A percentile compares a stretch with the other conserved stretches of the same genome.
These are phyloP conservation scores for Siniperca scherzeri DNA, from an alignment of 2,797 vertebrate species.

Conservation along the genomic window DNA sequence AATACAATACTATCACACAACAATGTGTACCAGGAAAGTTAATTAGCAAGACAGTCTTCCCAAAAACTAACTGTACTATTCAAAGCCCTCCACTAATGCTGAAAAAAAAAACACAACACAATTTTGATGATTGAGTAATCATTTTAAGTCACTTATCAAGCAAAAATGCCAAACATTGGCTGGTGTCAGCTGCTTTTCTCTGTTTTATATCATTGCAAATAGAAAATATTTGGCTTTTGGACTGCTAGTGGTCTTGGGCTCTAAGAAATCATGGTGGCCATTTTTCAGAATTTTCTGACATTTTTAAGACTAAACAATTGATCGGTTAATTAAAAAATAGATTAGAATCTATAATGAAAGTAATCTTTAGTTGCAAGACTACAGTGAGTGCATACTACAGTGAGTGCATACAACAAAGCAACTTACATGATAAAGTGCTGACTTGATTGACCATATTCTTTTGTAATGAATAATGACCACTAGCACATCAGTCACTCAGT, in stretches of 20 bases:
- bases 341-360: not conserved
- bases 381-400: not conserved
- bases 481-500: no score
- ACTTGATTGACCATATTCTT: slow-evolving; percentile 3
- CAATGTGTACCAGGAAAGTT: not conserved
- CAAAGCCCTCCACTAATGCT: not conserved
- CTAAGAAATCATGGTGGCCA: no score
- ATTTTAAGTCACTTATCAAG: not conserved
- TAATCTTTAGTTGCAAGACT: not conserved
- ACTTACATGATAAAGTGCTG: not conserved
- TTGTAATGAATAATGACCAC: not conserved
- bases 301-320: not conserved
- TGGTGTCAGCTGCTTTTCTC: not conserved
- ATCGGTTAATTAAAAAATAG: not conserved
- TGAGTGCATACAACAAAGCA: not conserved
- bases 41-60: not conserved
- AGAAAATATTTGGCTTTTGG: not conserved
- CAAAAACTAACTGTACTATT: not conserved
- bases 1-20: not conserved
- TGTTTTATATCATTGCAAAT: not conserved
- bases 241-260: not conserved
- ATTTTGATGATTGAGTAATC: not conserved
- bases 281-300: not conserved
- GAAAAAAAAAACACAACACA: not conserved
- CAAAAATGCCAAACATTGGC: not conserved